Evolutionary conservation across 92 coral and sea anemone genomes (phyloP).

Genomic region (Paragorgia papillata): DNA sequence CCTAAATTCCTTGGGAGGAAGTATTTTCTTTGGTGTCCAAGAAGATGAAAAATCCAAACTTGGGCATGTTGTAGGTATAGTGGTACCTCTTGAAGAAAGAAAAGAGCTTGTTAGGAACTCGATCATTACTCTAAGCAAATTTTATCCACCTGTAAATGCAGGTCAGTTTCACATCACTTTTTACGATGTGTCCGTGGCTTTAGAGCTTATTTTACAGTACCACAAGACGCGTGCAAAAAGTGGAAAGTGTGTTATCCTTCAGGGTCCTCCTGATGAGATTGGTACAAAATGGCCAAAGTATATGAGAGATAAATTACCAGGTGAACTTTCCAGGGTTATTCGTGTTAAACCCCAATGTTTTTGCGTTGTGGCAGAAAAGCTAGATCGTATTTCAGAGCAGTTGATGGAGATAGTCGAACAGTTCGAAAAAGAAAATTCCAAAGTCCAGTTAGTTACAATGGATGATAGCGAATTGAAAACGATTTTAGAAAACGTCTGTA

Average conservation of each 20-base stretch:
- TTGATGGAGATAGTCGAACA: not conserved
- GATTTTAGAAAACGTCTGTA: slow-evolving; percentile 38
- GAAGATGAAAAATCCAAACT: slow-evolving; percentile 54
- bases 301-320: not conserved
- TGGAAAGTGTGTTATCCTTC: slow-evolving; percentile 3
- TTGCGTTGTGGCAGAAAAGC: slow-evolving; percentile 6
- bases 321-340: slow-evolving; percentile 1
- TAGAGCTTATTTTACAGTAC: not conserved
- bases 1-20: slow-evolving; percentile 60
- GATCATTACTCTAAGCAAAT: slow-evolving; percentile 50
- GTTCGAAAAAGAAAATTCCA: slow-evolving; percentile 44
- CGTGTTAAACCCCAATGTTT: slow-evolving; percentile 2
- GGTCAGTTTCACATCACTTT: slow-evolving; percentile 60
- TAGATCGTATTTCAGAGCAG: not conserved
- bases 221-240: not conserved
- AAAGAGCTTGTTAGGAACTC: slow-evolving; percentile 40
- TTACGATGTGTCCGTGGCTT: slow-evolving; percentile 17
- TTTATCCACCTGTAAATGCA: slow-evolving; percentile 75
- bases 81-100: slow-evolving; percentile 50
- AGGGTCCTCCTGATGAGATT: slow-evolving; percentile 18
- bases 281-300: slow-evolving; percentile 25
- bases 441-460: slow-evolving; percentile 14
- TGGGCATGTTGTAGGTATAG: slow-evolving; percentile 65
- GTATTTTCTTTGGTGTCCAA: slow-evolving; percentile 62
- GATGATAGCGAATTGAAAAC: slow-evolving; percentile 31